phyloP scores from a whole-genome alignment of 2,888 invertebrate genomes.

The Asteroscopus sphinx region DNA sequence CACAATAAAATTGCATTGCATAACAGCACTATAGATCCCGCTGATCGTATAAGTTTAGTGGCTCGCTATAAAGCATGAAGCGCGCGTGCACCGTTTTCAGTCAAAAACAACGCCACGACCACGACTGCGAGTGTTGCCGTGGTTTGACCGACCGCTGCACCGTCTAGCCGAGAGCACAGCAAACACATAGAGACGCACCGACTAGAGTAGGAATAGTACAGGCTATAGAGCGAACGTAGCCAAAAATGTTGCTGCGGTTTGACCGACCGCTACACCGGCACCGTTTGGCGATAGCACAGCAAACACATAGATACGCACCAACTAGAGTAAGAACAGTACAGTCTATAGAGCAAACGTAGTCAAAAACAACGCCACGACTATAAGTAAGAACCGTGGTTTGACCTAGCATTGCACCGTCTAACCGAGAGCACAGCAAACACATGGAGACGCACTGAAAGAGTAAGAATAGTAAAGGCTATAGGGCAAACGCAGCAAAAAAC shows the following conservation, averaged over 20 bases:
- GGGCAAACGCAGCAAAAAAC: conserved; percentile 62
- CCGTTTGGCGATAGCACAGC: rapidly evolving
- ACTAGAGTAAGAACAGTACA: too few relatives aligned
- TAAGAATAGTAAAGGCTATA: too few relatives aligned
- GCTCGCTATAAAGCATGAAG: conserved; percentile 74
- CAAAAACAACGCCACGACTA: conserved; percentile 81
- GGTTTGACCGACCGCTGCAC: conserved; percentile 75
- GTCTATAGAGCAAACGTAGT: too few relatives aligned
- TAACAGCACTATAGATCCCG: conserved; percentile 27
- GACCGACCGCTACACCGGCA: not conserved
- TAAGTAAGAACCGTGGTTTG: conserved; percentile 78
- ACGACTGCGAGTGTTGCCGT: conserved; percentile 84
- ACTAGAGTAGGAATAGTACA: conserved; percentile 24
- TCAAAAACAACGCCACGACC: conserved; percentile 85
- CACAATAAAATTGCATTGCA: conserved; percentile 26
- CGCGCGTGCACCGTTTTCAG: conserved; percentile 88
- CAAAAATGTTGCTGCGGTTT: too few relatives aligned
- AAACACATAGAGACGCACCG: conserved; percentile 66
- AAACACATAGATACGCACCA: not conserved
- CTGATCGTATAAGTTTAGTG: conserved; percentile 61
- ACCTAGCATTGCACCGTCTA: conserved; percentile 71
- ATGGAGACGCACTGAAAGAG: too few relatives aligned
- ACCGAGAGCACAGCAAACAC: conserved; percentile 60
- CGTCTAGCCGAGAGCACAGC: conserved; percentile 67
- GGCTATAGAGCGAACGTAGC: conserved; percentile 13